These are phyloP conservation scores for Ctenomys sociabilis DNA, from an alignment of 2,113 vertebrate species.

Conservation along the genomic window DNA sequence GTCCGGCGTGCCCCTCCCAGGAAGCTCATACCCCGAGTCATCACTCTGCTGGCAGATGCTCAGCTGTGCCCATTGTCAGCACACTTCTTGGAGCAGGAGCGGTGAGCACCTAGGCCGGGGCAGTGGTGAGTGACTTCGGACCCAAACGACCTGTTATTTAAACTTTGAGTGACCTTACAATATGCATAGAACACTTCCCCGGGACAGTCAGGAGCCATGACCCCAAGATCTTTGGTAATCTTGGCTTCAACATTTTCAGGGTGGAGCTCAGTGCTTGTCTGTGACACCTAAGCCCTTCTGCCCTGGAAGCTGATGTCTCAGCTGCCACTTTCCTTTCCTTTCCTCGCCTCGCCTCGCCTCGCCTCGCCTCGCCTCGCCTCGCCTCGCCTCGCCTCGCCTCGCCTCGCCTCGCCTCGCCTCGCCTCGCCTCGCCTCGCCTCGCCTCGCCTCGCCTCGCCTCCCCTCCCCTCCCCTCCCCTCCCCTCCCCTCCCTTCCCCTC, in stretches of 20 bases:
- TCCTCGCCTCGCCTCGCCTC: too few relatives aligned
- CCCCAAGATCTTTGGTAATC: background rate
- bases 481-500: too few relatives aligned
- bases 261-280: background rate
- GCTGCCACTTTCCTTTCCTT: background rate
- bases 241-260: accelerated
- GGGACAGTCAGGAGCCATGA: background rate
- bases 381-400: too few relatives aligned
- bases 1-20: accelerated
- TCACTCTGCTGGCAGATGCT: accelerated
- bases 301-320: too few relatives aligned
- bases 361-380: too few relatives aligned
- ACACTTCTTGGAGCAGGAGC: too few relatives aligned
- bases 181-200: too few relatives aligned
- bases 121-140: background rate
- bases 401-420: too few relatives aligned
- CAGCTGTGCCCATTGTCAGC: accelerated
- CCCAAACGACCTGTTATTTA: background rate
- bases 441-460: too few relatives aligned
- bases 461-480: too few relatives aligned
- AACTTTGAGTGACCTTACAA: background rate
- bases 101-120: too few relatives aligned
- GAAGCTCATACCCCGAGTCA: background rate
- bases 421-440: too few relatives aligned
- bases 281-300: background rate